Base-by-base conservation (phyloP, 2,888 invertebrate species). In the Rhagium mordax region DNA sequence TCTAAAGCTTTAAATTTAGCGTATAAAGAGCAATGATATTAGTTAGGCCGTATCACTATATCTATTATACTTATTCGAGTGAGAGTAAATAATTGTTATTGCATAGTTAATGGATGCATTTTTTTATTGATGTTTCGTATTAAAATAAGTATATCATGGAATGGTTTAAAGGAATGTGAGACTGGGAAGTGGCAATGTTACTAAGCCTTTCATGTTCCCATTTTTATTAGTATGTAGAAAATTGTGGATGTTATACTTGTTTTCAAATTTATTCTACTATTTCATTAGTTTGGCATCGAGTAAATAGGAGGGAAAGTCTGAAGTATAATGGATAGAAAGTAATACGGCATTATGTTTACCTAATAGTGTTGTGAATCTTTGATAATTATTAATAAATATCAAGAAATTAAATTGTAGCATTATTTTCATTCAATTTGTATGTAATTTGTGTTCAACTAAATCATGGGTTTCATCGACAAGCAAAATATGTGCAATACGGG, bases 311-410 rank as follows among this genome's bases (percentile, higher is more conserved):
- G 24, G 29, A 29, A 29, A 13, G n/a, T 29, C 6, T 59, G 57
- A 4, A 24, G 55, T 55, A 24, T 55, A 55, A 55, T 55, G 18
- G 29, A 59, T 59, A 29, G 15, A 29, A 59, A 59, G 16, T 59
- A 59, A 57, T 27, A 29, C 18, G 29, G 57, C 29, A 59, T 20
- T 59, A 7, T 27, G 6, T 27, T 20, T 29, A 29, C 27, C 10
- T 15, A 16, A 59, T n/a, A 29, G 27, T 59, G 20, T 59, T 29
- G 57, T 59, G 57, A 59, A 59, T 5, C 57, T 59, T 59, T 55
- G 24, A 55, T 29, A 29, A 59, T n/a, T 16, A 59, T 59, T 59
- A 59, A 59, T 59, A 59, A 59, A 59, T 41, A 41, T 3, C 41
- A 41, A 3, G n/a, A 41, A 41, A 41, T 3, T 41, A n/a, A 41